Evolutionary conservation across 2,113 vertebrate species (phyloP), one percentile per base, ranked within the genome.

Genomic region (Balaeniceps rex): DNA sequence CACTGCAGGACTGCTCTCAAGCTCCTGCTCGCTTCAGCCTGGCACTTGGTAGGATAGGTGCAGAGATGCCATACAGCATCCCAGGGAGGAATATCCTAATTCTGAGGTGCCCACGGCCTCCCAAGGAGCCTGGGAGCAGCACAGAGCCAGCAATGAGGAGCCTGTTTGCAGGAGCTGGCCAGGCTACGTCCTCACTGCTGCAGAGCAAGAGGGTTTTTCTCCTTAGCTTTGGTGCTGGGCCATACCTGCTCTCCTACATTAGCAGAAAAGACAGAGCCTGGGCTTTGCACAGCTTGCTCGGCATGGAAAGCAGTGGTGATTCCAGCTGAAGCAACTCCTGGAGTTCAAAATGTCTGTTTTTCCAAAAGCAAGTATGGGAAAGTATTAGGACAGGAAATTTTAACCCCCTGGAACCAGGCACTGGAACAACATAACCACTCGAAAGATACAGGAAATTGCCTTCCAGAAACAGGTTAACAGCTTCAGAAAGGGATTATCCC

Each of bases 401-500:
- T 49, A 82, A 47, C 3, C 3, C 44, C 34, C 40, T 65, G 71
- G 46, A 90, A 87, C 11, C 26, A 86, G 44, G 51, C 55, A 79
- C 23, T 75, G 65, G 47, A 92, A 96, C 57, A 81, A 83, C 7
- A 64, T 17, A 78, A 85, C 40, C 24, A 46, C 22, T 72, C 70
- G 52, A 88, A 52, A 76, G 78, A 72, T 4, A 60, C 0, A 91
- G 44, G 60, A 69, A 88, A 89, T 34, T 3, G 6, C 76, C 88
- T 88, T 81, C 75, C 74, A 97, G 77, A 68, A 58, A 94, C 88
- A 95, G 65, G 74, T 91, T 89, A 93, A 92, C 52, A 54, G 47
- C 90, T 91, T 93, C 64, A 81, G 84, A 87, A 40, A 90, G 36
- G 23, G 31, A 95, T 69, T 88, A 93, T 90, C 34, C 19, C 9